phyloP scores from a whole-genome alignment of 2,113 vertebrate species.

The Gymnarchus niloticus region DNA sequence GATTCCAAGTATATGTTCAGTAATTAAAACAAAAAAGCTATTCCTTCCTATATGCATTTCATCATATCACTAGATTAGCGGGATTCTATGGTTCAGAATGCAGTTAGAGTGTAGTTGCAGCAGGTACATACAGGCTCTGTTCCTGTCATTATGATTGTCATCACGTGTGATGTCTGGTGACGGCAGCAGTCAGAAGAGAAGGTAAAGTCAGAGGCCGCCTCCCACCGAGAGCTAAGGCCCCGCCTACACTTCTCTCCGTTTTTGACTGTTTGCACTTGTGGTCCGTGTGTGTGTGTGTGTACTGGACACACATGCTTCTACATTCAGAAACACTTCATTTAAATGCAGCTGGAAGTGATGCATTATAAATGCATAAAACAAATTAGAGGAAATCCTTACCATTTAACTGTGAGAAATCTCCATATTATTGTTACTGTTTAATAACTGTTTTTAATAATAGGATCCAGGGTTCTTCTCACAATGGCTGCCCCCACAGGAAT shows the following conservation, averaged over 20 bases:
- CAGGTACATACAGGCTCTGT: conserved; percentile 42
- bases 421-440: conserved; percentile 41
- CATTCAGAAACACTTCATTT: conserved; percentile 2
- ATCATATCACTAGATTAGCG: conserved; percentile 36
- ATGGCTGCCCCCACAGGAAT: conserved; percentile 36
- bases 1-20: background rate
- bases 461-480: conserved; percentile 37
- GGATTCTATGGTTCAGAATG: conserved; percentile 34
- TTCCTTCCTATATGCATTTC: background rate
- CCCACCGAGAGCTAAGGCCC: conserved; percentile 4
- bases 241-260: background rate
- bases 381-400: conserved; percentile 29
- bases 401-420: conserved; percentile 36
- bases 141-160: conserved; percentile 42
- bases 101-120: conserved; percentile 40
- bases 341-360: background rate
- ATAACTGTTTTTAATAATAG: conserved; percentile 46
- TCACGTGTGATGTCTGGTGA: conserved; percentile 48
- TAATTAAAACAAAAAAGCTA: background rate
- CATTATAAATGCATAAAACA: conserved; percentile 13
- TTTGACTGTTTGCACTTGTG: background rate
- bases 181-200: conserved; percentile 34
- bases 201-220: conserved; percentile 46
- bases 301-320: background rate
- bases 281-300: background rate